Percentiles rank a stretch among this genome's conserved stretches.
Conservation (phyloP, 92 coral and sea anemone genomes). For the Nematostella vectensis region DNA sequence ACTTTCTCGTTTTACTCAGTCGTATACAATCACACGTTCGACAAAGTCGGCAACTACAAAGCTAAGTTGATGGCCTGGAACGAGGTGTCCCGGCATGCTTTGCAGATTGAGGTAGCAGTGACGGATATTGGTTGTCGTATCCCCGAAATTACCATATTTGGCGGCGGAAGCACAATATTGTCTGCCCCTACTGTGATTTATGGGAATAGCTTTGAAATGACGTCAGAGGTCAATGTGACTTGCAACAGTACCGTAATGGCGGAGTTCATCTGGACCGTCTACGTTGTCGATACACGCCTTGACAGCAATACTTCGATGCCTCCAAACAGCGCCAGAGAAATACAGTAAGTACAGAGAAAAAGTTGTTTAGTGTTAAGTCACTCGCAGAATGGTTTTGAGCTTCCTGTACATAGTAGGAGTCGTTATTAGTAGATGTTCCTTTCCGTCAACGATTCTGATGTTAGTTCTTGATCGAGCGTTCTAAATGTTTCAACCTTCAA, state of each 20-base stretch:
- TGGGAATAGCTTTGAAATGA: conserved; percentile 50
- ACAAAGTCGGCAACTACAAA: conserved; percentile 16
- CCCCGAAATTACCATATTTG: conserved; percentile 44
- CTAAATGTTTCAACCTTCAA: no score
- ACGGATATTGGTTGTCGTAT: conserved; percentile 39
- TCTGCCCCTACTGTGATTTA: conserved; percentile 31
- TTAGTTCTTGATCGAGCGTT: no score
- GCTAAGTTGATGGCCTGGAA: conserved; percentile 58
- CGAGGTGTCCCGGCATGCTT: conserved; percentile 31
- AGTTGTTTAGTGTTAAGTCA: neutral
- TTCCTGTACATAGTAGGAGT: no score
- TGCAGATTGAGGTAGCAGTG: conserved; percentile 40
- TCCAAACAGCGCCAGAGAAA: conserved; percentile 46
- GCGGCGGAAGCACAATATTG: conserved; percentile 43
- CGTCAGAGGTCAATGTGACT: conserved; percentile 32
- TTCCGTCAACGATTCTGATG: no score
- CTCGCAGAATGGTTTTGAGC: no score
- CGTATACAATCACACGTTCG: conserved; percentile 37
- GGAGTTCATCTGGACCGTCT: conserved; percentile 57
- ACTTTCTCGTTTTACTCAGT: conserved; percentile 28
- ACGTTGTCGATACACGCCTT: conserved; percentile 36
- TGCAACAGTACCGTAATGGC: conserved; percentile 17
- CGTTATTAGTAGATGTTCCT: no score
- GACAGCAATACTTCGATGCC: conserved; percentile 42
- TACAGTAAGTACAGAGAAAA: conserved; percentile 21